Percentiles rank a stretch among this genome's conserved stretches.
Evolutionary conservation across 2,888 invertebrate species (phyloP).

Genomic region (Thecocarcelia acutangulata): DNA sequence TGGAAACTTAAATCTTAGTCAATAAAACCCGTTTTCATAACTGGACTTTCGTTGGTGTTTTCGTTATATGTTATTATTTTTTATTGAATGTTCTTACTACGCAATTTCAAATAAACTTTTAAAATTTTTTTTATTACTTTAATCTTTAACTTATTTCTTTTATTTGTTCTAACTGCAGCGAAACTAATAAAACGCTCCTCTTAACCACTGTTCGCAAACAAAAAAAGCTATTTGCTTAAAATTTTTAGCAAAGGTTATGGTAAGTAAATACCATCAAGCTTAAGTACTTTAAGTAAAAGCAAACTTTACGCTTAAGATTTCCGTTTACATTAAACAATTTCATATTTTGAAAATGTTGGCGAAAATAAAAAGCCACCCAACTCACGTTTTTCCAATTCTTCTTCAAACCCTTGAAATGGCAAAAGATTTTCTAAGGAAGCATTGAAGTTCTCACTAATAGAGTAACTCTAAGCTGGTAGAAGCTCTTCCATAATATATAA

Average conservation of each 20-base stretch:
- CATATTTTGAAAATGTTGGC: constrained; percentile 31
- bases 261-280: constrained; percentile 65
- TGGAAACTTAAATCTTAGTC: too few relatives aligned
- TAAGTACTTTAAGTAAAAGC: constrained; percentile 68
- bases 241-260: constrained; percentile 49
- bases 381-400: background rate
- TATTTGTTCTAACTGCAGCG: too few relatives aligned
- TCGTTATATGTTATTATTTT: too few relatives aligned
- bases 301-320: constrained; percentile 69
- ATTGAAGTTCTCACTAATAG: constrained; percentile 29
- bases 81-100: too few relatives aligned
- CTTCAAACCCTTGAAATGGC: background rate
- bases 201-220: constrained; percentile 31
- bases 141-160: too few relatives aligned
- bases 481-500: constrained; percentile 51
- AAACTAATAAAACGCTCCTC: too few relatives aligned
- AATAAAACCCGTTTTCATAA: too few relatives aligned
- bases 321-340: constrained; percentile 64
- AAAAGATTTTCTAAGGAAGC: constrained; percentile 28
- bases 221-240: constrained; percentile 46
- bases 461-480: constrained; percentile 8
- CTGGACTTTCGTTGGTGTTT: too few relatives aligned
- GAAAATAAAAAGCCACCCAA: constrained; percentile 3
- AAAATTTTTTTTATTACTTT: too few relatives aligned
- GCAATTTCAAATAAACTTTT: too few relatives aligned